A percentile compares a stretch with the other conserved stretches of the same genome.
These are phyloP conservation scores for Lanistes nyassanus DNA, from an alignment of 1,140 invertebrate genomes.

Conservation along the genomic window DNA sequence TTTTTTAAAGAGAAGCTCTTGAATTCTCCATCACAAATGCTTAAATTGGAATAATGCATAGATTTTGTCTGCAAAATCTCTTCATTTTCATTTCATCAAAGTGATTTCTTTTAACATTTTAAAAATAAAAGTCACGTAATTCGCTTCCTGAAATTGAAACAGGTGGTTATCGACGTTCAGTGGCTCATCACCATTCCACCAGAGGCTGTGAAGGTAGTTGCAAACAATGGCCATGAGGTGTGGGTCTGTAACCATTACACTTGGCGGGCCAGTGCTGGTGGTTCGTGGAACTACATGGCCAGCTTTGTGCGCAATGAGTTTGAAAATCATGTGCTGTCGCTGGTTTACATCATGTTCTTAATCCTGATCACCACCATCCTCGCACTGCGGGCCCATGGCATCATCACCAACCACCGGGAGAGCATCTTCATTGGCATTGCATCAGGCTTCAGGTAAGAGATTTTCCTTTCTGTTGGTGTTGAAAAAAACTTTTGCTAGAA, in stretches of 20 bases:
- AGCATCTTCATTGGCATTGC: slow-evolving; percentile 89
- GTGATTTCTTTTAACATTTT: too few relatives aligned
- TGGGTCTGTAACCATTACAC: slow-evolving; percentile 63
- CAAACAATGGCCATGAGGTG: slow-evolving; percentile 45
- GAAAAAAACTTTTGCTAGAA: background rate
- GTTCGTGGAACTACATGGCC: slow-evolving; percentile 41
- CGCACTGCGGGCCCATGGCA: slow-evolving; percentile 79
- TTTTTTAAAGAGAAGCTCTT: too few relatives aligned
- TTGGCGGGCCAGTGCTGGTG: slow-evolving; percentile 37
- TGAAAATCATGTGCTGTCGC: slow-evolving; percentile 77
- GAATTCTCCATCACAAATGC: too few relatives aligned
- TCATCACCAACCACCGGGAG: slow-evolving; percentile 93
- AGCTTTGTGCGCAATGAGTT: slow-evolving; percentile 58
- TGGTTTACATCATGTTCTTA: slow-evolving; percentile 85
- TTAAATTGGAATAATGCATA: too few relatives aligned
- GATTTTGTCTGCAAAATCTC: too few relatives aligned
- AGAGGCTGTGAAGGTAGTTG: slow-evolving; percentile 45
- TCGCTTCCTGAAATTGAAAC: too few relatives aligned
- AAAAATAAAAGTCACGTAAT: too few relatives aligned
- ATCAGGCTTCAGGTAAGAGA: slow-evolving; percentile 71
- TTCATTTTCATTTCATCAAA: too few relatives aligned
- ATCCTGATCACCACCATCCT: slow-evolving; percentile 85
- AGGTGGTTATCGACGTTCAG: slow-evolving; percentile 84
- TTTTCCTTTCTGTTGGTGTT: too few relatives aligned
- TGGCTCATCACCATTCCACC: slow-evolving; percentile 72